Conservation (phyloP, 2,888 invertebrate genomes). For the Acrobeloides nanus region DNA sequence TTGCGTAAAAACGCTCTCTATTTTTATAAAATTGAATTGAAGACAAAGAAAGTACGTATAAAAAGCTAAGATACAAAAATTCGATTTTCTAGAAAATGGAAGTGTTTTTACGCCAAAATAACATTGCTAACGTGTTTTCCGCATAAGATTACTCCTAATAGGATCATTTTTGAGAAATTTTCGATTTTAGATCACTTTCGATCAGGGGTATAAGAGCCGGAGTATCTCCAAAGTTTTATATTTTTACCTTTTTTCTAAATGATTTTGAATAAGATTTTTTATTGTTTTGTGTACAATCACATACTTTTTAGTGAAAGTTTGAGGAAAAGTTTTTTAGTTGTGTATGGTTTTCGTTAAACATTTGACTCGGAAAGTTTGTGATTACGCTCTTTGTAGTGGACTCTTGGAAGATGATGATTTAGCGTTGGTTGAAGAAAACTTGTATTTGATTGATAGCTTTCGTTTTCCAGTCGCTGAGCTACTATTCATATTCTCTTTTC, state of each 20-base stretch:
- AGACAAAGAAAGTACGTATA: too few relatives aligned
- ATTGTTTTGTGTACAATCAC: neutral
- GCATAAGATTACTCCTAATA: too few relatives aligned
- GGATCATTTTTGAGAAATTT: too few relatives aligned
- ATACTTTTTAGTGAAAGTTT: neutral
- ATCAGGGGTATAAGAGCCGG: too few relatives aligned
- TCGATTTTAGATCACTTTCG: too few relatives aligned
- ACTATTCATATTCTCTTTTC: neutral
- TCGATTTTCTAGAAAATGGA: too few relatives aligned
- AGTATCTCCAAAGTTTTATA: too few relatives aligned
- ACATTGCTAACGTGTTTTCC: too few relatives aligned
- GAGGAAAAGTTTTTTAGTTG: neutral
- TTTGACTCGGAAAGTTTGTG: neutral
- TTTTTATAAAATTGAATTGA: too few relatives aligned
- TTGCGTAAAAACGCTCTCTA: too few relatives aligned
- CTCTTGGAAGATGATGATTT: conserved; percentile 9
- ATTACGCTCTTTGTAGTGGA: neutral
- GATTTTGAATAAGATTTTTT: neutral
- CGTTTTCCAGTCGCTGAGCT: neutral
- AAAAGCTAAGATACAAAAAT: too few relatives aligned
- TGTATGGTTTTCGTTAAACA: neutral
- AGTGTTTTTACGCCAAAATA: too few relatives aligned
- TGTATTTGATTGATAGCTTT: neutral
- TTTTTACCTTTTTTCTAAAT: conserved; percentile 4
- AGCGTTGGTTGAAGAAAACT: conserved; percentile 4